Evolutionary conservation across 2,888 invertebrate genomes (phyloP), one percentile per base, ranked within the genome.

Genomic region (Habrosyne pyritoides): DNA sequence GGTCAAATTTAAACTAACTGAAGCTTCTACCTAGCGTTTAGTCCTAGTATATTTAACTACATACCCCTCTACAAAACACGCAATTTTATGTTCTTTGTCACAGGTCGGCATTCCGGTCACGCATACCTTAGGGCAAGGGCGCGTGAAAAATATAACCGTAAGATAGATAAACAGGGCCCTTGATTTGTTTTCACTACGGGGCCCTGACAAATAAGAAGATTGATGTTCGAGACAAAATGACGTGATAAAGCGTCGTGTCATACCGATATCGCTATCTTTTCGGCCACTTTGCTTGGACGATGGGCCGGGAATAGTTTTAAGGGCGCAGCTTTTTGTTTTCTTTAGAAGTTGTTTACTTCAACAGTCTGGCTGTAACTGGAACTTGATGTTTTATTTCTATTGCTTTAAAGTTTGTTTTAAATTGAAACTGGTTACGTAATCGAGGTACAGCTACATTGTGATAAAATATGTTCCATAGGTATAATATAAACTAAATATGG

Each of bases 101-200:
- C 14, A 28, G 74, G 8, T 47, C 51, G 26, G 56, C 52, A 83
- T 76, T 65, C 79, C 55, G 66, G 81, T 81, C 84, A 84, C 82
- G 84, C 66, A 50, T 63, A 54, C 59, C 54, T 53, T 63, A 66
- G 70, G 67, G 66, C 69, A 64, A 62, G 70, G 73, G 67, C 75
- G 79, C 77, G 81, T 71, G 79, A 79, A 76, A 84, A 81, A 83
- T 83, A 84, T 78, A 71, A 80, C 75, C 67, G 56, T 61, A 67
- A 60, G 73, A 75, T 75, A 79, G 78, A 81, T 78, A 83, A 78
- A 78, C 79, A 77, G 58, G 58, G 47, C 63, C 65, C 77, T 73
- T 79, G 84, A 81, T 82, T 83, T 81, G 81, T 82, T 77, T 71
- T 72, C 73, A 70, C 69, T 69, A 63, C 64, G 68, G 56, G n/a